Evolutionary conservation across 2,888 invertebrate species (phyloP).

Genomic region (Pelosia muscerda): DNA sequence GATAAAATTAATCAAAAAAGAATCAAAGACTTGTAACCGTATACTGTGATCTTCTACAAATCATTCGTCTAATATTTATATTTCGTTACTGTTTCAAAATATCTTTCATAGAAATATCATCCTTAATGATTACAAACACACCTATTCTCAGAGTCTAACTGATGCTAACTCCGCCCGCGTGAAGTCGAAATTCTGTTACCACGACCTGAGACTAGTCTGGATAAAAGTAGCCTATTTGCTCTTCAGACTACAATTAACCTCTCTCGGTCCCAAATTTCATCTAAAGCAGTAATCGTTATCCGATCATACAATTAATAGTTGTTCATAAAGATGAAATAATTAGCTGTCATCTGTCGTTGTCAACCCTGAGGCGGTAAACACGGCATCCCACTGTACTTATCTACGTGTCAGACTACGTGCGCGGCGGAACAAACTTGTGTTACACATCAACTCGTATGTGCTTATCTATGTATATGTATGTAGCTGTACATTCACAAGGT

Average conservation of each 20-base stretch:
- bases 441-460: slow-evolving; percentile 37
- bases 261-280: neutral
- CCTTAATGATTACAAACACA: no score
- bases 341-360: neutral
- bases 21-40: neutral
- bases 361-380: slow-evolving; percentile 51
- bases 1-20: neutral
- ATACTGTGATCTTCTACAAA: no score
- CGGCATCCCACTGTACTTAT: slow-evolving; percentile 62
- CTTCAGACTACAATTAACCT: neutral
- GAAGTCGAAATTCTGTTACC: no score
- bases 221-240: neutral
- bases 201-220: no score
- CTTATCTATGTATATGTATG: slow-evolving; percentile 19
- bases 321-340: neutral
- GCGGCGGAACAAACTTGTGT: slow-evolving; percentile 58
- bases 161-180: neutral
- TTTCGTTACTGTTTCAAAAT: no score
- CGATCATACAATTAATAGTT: neutral
- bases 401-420: slow-evolving; percentile 41
- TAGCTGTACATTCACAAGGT: slow-evolving; percentile 18
- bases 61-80: no score
- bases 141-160: neutral
- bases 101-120: no score
- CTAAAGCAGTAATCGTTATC: neutral